Evolutionary conservation across 2,797 vertebrate species (phyloP).

Genomic region (Xiphophorus birchmanni): DNA sequence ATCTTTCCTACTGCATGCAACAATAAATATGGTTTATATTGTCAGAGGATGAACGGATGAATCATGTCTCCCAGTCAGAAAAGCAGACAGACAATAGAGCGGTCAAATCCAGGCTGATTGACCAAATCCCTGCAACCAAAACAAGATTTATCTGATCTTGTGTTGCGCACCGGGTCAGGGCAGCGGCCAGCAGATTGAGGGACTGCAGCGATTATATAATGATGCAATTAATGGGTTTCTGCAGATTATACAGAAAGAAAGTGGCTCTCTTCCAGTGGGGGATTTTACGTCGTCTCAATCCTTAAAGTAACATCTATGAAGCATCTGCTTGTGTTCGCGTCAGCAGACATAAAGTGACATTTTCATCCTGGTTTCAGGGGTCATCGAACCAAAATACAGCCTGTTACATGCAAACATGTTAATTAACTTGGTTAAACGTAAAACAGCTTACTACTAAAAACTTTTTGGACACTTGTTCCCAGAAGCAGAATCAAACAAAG

Average conservation of each 20-base stretch:
- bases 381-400: not conserved
- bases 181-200: slow-evolving; percentile 33
- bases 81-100: slow-evolving; percentile 15
- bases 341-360: slow-evolving; percentile 7
- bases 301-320: slow-evolving; percentile 17
- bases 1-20: not conserved
- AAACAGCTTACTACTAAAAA: not conserved
- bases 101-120: slow-evolving; percentile 21
- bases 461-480: not conserved
- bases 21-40: slow-evolving; percentile 4
- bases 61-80: slow-evolving; percentile 14
- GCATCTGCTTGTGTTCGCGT: not conserved
- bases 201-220: slow-evolving; percentile 60
- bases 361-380: not conserved
- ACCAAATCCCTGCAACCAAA: slow-evolving; percentile 16
- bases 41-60: not conserved
- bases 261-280: slow-evolving; percentile 47
- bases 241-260: slow-evolving; percentile 32
- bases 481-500: not conserved
- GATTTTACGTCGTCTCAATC: slow-evolving; percentile 52
- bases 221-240: slow-evolving; percentile 25
- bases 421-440: not conserved
- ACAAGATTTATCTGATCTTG: slow-evolving; percentile 28
- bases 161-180: slow-evolving; percentile 26
- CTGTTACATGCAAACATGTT: not conserved